Evolutionary conservation across 2,888 invertebrate species (phyloP).

Genomic region (Micoletzkya japonica): DNA sequence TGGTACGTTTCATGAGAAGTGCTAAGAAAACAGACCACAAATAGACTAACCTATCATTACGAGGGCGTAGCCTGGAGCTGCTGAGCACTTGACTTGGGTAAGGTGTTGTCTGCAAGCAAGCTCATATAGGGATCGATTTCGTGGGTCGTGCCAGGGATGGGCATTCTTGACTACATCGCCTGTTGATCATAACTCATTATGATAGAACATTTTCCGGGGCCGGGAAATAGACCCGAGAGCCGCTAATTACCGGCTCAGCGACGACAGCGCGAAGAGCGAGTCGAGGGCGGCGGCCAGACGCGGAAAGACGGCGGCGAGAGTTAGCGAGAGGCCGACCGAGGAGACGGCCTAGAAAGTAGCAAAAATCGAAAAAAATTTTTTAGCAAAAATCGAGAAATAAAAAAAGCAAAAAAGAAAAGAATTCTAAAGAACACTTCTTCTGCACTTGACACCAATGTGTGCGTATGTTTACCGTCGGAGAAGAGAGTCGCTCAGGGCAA

Average conservation of each 20-base stretch:
- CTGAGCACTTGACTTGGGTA: conserved; percentile 1
- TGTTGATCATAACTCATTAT: no score
- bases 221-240: background rate
- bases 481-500: no score
- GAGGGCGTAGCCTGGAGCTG: conserved; percentile 19
- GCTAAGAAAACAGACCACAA: no score
- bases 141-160: background rate
- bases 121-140: background rate
- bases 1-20: no score
- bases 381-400: no score
- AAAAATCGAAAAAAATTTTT: no score
- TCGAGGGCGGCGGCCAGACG: conserved; percentile 8
- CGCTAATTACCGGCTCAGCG: conserved; percentile 2
- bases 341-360: conserved; percentile 18
- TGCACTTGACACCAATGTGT: no score
- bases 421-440: no score
- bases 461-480: no score
- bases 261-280: conserved; percentile 15
- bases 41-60: no score
- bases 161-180: background rate
- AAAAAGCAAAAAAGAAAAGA: no score
- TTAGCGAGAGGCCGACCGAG: conserved; percentile 23
- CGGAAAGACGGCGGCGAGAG: conserved; percentile 23
- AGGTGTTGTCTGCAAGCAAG: background rate
- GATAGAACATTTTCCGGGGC: no score